These are phyloP conservation scores for Poeciliopsis presidionis DNA, from an alignment of 2,797 vertebrate species.

Conservation along the genomic window DNA sequence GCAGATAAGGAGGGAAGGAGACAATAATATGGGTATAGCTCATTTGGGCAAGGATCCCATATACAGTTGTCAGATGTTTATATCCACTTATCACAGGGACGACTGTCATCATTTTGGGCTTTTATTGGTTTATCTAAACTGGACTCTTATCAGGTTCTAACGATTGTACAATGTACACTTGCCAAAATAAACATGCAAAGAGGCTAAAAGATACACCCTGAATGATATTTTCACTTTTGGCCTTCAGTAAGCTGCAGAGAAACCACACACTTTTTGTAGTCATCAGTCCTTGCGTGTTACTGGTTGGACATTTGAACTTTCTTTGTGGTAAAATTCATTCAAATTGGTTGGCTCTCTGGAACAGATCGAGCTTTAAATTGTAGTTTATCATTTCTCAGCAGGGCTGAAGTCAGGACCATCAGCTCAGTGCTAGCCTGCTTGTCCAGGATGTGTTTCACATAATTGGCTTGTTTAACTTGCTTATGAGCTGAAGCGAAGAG, in stretches of 20 bases:
- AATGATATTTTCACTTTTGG: background rate
- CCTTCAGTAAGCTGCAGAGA: background rate
- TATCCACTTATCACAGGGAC: background rate
- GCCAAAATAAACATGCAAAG: background rate
- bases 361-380: background rate
- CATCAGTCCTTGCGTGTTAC: background rate
- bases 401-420: background rate
- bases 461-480: background rate
- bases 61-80: background rate
- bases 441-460: background rate
- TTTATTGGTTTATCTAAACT: background rate
- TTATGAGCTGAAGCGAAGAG: background rate
- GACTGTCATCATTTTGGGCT: background rate
- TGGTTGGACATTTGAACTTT: background rate
- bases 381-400: background rate
- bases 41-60: constrained; percentile 24
- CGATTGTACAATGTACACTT: background rate
- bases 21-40: constrained; percentile 70
- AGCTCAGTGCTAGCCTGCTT: background rate
- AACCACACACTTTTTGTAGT: background rate
- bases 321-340: background rate
- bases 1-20: constrained; percentile 66
- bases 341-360: background rate
- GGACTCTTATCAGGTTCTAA: background rate
- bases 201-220: background rate